Conservation (phyloP, 2,113 vertebrate species). For the Pristiophorus japonicus region DNA sequence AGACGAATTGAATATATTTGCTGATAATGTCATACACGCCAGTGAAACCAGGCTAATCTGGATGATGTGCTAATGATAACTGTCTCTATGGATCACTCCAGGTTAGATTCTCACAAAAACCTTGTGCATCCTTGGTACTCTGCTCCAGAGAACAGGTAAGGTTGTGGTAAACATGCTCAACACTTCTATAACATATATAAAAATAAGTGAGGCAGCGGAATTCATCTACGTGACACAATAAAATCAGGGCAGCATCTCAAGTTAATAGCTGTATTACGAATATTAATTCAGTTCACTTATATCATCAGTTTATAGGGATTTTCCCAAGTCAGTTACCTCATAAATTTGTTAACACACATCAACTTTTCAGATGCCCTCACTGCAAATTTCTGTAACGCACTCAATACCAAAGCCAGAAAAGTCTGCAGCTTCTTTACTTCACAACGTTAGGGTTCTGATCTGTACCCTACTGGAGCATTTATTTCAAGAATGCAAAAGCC, state of each 20-base stretch:
- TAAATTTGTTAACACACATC: too few species aligned
- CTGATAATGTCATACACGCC: neutral
- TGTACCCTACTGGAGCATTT: neutral
- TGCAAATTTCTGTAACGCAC: neutral
- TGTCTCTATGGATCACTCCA: neutral
- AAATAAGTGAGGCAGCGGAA: neutral
- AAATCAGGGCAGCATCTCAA: too few species aligned
- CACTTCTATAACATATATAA: neutral
- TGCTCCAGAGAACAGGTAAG: neutral
- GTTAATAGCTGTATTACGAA: too few species aligned
- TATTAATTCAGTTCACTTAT: too few species aligned
- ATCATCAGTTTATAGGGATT: too few species aligned
- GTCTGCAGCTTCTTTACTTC: neutral
- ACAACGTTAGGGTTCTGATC: neutral
- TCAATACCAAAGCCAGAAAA: neutral
- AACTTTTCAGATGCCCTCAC: too few species aligned
- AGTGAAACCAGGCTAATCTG: neutral
- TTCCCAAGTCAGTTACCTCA: too few species aligned
- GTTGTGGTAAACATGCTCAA: neutral
- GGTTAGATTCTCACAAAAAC: neutral
- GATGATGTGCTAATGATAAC: neutral
- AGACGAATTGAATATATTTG: neutral
- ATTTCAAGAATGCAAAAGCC: neutral
- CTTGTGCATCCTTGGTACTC: neutral
- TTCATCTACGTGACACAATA: too few species aligned